Evolutionary conservation across 2,113 vertebrate genomes (phyloP), one percentile per base, ranked within the genome.

Genomic region (Picathartes gymnocephalus): DNA sequence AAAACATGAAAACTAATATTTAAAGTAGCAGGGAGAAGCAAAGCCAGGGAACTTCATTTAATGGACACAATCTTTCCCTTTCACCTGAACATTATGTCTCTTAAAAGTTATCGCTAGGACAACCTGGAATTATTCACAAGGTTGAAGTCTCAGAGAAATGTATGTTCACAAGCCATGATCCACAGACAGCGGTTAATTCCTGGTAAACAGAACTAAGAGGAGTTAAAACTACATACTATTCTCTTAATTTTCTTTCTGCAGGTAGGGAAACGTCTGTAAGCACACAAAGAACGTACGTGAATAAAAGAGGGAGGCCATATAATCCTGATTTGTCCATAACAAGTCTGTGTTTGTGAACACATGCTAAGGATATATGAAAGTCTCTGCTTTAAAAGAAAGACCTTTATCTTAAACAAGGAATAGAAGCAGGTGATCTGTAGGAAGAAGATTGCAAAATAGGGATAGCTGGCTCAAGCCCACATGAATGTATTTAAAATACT

Each of bases 401-500:
- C 28, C 10, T 15, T 62, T 13, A 62, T 66, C 79, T 81, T 81
- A 70, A 94, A 77, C 21, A 81, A 73, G 54, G 24, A 93, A n/a
- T 51, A 66, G 47, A 95, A 62, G 62, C 19, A 11, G 58, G 50
- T 88, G 76, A 92, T 91, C 86, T 51, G 68, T 71, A 90, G 80
- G 86, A 94, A 93, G 79, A 80, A 86, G 80, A 92, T 1, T 74
- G 47, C 42, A 84, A 90, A 96, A 81, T 1, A 81, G 64, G 9
- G 60, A 78, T 83, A 81, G 51, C 30, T 83, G 76, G 56, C 72
- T 83, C 51, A 90, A 90, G 51, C 64, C 88, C 80, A 86, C 68
- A 5, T 24, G 42, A 69, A 90, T 50, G 16, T 48, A 86, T 83
- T 92, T 88, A 88, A 94, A 97, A 86, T 70, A 94, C 44, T 90